phyloP scores from a whole-genome alignment of 1,140 invertebrate genomes.

The Scaptodrosophila lebanonensis region DNA sequence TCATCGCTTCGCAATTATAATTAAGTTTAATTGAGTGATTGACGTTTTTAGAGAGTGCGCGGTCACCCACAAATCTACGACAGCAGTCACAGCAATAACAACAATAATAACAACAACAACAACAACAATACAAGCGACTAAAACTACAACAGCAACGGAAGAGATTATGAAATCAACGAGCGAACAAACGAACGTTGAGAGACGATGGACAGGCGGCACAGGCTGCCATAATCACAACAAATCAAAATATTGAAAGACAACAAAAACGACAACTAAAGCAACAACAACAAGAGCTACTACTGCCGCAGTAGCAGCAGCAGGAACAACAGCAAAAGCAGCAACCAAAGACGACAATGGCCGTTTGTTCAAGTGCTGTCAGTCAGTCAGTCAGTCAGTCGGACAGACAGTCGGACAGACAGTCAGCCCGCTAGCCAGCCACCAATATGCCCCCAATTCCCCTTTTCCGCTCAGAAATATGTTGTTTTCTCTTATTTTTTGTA shows the following conservation, averaged over 20 bases:
- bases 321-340: conserved; percentile 21
- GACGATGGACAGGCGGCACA: conserved; percentile 23
- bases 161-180: conserved; percentile 69
- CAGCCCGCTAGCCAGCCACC: conserved; percentile 21
- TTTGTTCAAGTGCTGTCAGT: conserved; percentile 42
- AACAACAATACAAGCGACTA: conserved; percentile 6
- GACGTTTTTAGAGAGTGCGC: conserved; percentile 74
- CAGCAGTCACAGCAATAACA: conserved; percentile 31
- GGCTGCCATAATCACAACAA: conserved; percentile 67
- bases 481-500: no score
- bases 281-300: neutral
- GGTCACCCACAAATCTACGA: conserved; percentile 71
- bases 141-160: conserved; percentile 41
- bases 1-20: conserved; percentile 75
- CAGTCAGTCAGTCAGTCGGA: no score
- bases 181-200: conserved; percentile 19
- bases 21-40: conserved; percentile 76
- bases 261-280: conserved; percentile 16
- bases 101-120: conserved; percentile 6
- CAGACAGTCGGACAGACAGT: conserved; percentile 35
- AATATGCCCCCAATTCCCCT: conserved; percentile 9
- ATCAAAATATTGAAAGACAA: conserved; percentile 57
- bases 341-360: conserved; percentile 51
- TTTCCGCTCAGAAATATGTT: conserved; percentile 3
- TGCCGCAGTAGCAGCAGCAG: conserved; percentile 15